Base-by-base conservation (phyloP, 1,140 invertebrate genomes). In the Drosophila grimshawi region DNA sequence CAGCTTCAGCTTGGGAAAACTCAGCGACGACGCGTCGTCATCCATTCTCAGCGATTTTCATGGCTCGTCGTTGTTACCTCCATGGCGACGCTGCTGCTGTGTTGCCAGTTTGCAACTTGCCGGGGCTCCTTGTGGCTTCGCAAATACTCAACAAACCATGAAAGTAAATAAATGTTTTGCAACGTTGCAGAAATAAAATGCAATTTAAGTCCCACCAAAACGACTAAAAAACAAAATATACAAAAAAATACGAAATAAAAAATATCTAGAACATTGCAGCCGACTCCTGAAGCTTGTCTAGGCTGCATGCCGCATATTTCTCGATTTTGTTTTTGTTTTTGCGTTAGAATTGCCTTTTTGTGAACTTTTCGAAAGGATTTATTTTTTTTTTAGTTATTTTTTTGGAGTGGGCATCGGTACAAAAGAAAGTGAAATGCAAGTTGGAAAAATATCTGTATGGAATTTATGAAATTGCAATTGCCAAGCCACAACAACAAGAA, bases 151-250 rank as follows among this genome's bases (percentile, higher is more conserved):
- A 89, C 85, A 90, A 89, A 89, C 86, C 85, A 89, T 89, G 85
- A 89, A 89, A 89, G 85, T 89, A 89, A 89, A 89, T 89, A 89
- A 89, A 89, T 88, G 85, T 89, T 86, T 86, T 89, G 85, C 85
- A 89, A 89, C 85, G 85, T 89, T 89, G 85, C 85, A 85, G 85
- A 86, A 89, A 89, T 89, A 89, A 89, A 89, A 89, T 89, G 85
- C 85, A 89, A 89, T 89, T 89, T 89, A 89, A 89, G 86, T 89
- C 86, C 74, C 86, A 89, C 80, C 83, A 80, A 39, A 60, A 61
- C 49, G 33, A 11, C 33, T 43, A 68, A 49, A 35, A 29, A 43
- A 30, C 19, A 65, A 37, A 82, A 57, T 32, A 66, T 67, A 81
- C 39, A 68, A 48, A 67, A 71, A 56, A 69, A 69, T 4, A 35